These are phyloP conservation scores for Agrochola lychnidis DNA, from an alignment of 2,888 invertebrate genomes.

Conservation along the genomic window DNA sequence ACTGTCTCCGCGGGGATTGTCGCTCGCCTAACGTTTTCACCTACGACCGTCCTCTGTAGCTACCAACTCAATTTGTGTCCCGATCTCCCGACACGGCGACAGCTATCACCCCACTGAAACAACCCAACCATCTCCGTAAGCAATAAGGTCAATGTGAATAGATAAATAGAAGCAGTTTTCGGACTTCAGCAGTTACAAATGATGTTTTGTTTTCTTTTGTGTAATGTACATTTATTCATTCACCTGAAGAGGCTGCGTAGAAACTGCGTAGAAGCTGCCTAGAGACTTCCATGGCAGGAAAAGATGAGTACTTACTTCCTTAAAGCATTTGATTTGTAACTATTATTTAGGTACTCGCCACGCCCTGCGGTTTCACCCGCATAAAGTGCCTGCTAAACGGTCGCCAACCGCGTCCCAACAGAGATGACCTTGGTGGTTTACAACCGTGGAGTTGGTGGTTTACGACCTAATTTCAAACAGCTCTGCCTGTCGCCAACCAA, in stretches of 20 bases:
- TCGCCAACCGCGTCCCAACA: too few relatives aligned
- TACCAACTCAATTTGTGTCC: constrained; percentile 74
- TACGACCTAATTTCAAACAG: too few relatives aligned
- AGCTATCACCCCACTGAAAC: constrained; percentile 55
- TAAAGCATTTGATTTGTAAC: neutral
- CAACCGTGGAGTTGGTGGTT: too few relatives aligned
- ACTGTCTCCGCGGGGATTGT: constrained; percentile 89
- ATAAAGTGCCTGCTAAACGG: too few relatives aligned
- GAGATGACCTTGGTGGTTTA: too few relatives aligned
- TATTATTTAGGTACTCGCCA: neutral
- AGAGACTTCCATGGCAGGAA: neutral
- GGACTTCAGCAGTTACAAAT: constrained; percentile 11
- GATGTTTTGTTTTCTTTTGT: constrained; percentile 5
- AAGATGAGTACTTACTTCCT: neutral
- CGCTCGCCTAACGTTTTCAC: constrained; percentile 88
- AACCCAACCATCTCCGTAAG: constrained; percentile 33
- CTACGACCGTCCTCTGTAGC: constrained; percentile 81
- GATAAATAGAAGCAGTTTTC: constrained; percentile 30
- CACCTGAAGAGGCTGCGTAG: neutral
- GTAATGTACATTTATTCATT: neutral
- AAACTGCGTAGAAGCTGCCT: neutral
- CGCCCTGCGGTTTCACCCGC: too few relatives aligned
- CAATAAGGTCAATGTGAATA: constrained; percentile 48
- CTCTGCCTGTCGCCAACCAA: too few relatives aligned
- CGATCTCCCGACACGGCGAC: constrained; percentile 65